phyloP scores from a whole-genome alignment of 2,888 invertebrate genomes.

The Xestoiulus laeticollis region DNA sequence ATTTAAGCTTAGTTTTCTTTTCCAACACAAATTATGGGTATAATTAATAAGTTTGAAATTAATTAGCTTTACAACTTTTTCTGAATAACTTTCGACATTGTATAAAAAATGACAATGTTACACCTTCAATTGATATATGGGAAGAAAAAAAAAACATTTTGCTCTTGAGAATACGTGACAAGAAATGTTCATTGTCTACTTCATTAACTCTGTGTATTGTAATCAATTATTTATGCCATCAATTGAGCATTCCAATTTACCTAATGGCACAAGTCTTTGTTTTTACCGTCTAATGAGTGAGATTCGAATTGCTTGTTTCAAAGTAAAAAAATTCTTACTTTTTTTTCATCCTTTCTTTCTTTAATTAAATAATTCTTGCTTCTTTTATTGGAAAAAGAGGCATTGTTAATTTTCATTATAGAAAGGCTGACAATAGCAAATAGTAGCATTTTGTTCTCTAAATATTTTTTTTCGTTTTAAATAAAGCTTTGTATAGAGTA shows the following conservation, averaged over 20 bases:
- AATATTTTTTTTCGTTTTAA: too few relatives aligned
- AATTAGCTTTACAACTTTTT: too few relatives aligned
- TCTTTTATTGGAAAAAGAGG: background rate
- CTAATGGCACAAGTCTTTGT: background rate
- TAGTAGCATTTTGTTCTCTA: too few relatives aligned
- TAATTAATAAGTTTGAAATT: background rate
- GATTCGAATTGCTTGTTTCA: background rate
- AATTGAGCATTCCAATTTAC: constrained; percentile 10
- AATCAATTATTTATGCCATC: background rate
- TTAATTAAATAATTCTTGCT: background rate
- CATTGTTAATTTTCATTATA: background rate
- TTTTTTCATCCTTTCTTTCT: background rate
- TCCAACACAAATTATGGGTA: background rate
- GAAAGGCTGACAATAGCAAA: background rate
- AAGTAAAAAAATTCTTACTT: background rate
- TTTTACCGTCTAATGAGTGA: background rate
- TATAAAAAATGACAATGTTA: background rate
- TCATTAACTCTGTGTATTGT: background rate
- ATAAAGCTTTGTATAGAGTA: too few relatives aligned
- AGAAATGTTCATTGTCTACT: background rate
- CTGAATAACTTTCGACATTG: background rate
- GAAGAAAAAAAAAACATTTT: background rate
- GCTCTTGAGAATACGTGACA: background rate
- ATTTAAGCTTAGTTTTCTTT: background rate
- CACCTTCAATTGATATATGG: background rate